Percentiles rank a stretch among this genome's conserved stretches.
These are phyloP conservation scores for Drosophila quasianomalipes DNA, from an alignment of 2,888 invertebrate genomes.

Conservation along the genomic window DNA sequence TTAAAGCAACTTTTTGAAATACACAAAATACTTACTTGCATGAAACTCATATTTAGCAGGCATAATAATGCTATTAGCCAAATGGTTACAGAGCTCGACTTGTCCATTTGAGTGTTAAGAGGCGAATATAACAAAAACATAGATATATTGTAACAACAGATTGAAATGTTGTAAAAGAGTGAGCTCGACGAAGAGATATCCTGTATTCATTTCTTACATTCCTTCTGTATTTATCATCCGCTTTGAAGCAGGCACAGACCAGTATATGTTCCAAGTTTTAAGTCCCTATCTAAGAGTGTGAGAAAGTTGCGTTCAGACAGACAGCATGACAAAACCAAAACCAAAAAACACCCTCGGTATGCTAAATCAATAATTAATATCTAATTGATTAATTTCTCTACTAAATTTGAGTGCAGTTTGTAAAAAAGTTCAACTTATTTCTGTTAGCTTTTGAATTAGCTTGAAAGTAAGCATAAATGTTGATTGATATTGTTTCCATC, in stretches of 20 bases:
- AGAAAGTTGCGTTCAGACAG: no score
- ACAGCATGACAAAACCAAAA: no score
- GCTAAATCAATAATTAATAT: background rate
- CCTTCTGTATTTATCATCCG: background rate
- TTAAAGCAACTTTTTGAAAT: background rate
- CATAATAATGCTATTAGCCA: background rate
- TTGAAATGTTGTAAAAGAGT: background rate
- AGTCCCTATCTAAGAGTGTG: no score
- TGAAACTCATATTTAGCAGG: background rate
- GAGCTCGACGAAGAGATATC: background rate
- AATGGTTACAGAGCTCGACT: background rate
- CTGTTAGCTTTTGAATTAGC: background rate
- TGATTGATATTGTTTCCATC: background rate
- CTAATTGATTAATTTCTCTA: background rate
- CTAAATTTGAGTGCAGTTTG: background rate
- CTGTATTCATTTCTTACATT: background rate
- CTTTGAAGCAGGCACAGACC: no score
- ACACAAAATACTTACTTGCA: conserved; percentile 5
- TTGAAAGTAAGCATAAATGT: background rate
- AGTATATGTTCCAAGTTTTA: no score
- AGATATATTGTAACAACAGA: background rate
- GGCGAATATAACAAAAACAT: conserved; percentile 3
- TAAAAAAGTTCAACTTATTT: background rate
- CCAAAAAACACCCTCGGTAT: no score
- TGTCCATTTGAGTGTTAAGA: conserved; percentile 3